Percentiles rank a stretch among this genome's conserved stretches.
Evolutionary conservation across 2,113 vertebrate genomes (phyloP).

Genomic region (Coturnix japonica): DNA sequence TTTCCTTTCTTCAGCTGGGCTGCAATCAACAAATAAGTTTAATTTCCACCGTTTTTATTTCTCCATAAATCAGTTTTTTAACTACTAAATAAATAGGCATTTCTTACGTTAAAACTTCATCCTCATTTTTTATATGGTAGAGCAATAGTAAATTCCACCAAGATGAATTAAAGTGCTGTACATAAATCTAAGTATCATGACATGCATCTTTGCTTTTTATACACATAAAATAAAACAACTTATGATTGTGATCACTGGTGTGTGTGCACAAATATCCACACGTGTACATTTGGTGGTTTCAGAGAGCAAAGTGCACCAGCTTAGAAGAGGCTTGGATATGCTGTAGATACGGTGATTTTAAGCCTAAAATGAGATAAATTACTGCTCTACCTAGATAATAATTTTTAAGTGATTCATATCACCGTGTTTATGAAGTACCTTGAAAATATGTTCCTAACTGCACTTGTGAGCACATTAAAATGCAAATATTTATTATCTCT

Average conservation of each 20-base stretch:
- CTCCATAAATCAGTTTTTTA: conserved; percentile 15
- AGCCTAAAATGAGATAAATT: neutral
- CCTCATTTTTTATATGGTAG: neutral
- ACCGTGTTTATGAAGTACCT: neutral
- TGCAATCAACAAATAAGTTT: neutral
- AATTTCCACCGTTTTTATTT: neutral
- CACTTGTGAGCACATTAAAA: neutral
- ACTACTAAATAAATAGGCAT: neutral
- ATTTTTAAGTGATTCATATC: neutral
- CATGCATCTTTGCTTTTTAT: neutral
- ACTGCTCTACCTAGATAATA: accelerated
- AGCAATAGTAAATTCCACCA: neutral
- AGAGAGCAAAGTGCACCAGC: neutral
- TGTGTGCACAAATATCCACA: neutral
- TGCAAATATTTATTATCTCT: neutral
- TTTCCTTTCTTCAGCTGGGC: conserved; percentile 3
- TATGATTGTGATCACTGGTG: neutral
- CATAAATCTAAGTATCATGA: neutral
- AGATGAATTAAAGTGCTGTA: neutral
- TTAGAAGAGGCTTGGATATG: neutral
- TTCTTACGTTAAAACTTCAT: neutral
- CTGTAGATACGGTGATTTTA: neutral
- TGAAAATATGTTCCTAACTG: neutral
- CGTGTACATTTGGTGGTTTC: neutral
- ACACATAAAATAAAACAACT: neutral